Conservation (phyloP, 2,888 invertebrate genomes). For the Teinopalpus imperialis region DNA sequence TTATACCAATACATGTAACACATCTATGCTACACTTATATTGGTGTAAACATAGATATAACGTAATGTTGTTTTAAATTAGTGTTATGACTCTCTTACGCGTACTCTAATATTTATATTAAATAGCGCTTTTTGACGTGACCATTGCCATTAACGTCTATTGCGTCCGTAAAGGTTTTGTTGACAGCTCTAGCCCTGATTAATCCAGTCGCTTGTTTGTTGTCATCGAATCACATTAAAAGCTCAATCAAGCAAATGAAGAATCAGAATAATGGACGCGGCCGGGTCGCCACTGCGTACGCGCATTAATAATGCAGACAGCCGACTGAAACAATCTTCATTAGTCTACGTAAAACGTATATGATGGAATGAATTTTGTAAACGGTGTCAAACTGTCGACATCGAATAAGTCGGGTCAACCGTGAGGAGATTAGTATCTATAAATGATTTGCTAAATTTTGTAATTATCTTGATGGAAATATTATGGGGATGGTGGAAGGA, state of each 20-base stretch:
- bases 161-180: slow-evolving; percentile 56
- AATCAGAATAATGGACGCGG: slow-evolving; percentile 78
- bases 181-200: slow-evolving; percentile 70
- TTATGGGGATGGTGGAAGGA: slow-evolving; percentile 40
- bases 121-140: slow-evolving; percentile 54
- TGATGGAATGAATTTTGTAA: slow-evolving; percentile 41
- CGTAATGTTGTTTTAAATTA: too few relatives aligned
- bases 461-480: slow-evolving; percentile 58
- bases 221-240: slow-evolving; percentile 79
- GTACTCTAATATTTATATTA: slow-evolving; percentile 13
- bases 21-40: too few relatives aligned
- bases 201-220: slow-evolving; percentile 65
- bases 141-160: slow-evolving; percentile 62
- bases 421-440: slow-evolving; percentile 61
- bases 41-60: too few relatives aligned
- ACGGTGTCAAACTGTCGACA: slow-evolving; percentile 41
- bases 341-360: slow-evolving; percentile 71
- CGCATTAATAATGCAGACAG: slow-evolving; percentile 77
- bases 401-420: slow-evolving; percentile 32
- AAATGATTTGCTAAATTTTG: slow-evolving; percentile 70
- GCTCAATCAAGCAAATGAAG: slow-evolving; percentile 82
- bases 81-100: background rate
- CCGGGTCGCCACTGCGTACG: slow-evolving; percentile 67
- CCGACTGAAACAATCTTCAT: slow-evolving; percentile 78
- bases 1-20: too few relatives aligned